phyloP scores from a whole-genome alignment of 1,140 invertebrate genomes.

The Palaemon carinicauda region DNA sequence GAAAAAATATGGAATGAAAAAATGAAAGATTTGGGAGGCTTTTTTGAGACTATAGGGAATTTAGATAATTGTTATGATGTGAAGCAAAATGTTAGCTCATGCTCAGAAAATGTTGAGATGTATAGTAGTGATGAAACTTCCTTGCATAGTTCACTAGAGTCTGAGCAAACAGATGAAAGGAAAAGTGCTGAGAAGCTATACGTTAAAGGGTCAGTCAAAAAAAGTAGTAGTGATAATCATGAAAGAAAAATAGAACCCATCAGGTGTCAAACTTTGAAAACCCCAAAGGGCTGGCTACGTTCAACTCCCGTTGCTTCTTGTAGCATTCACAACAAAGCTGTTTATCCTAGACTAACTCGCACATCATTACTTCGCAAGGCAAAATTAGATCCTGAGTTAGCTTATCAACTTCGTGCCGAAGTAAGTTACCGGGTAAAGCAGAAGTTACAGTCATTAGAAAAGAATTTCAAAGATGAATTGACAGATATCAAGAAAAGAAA shows the following conservation, averaged over 20 bases:
- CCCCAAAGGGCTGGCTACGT: conserved; percentile 27
- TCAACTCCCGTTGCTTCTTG: conserved; percentile 6
- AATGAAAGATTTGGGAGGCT: background rate
- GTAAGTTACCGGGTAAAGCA: background rate
- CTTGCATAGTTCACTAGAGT: background rate
- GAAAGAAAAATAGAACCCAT: background rate
- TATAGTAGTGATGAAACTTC: no score
- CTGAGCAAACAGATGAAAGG: background rate
- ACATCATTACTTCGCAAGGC: conserved; percentile 16
- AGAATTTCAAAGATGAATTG: background rate
- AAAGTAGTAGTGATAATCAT: background rate
- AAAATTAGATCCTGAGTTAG: conserved; percentile 21
- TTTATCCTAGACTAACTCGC: conserved; percentile 12
- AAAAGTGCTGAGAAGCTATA: background rate
- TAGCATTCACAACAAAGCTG: background rate
- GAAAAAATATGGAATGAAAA: conserved; percentile 28
- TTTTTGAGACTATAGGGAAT: background rate
- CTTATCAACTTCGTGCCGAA: background rate
- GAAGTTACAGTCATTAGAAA: background rate
- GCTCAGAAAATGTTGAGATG: background rate
- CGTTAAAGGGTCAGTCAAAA: background rate
- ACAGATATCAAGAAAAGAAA: background rate
- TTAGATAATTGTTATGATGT: background rate
- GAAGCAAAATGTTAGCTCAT: background rate
- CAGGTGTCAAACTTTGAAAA: background rate